Evolutionary conservation across 2,113 vertebrate genomes (phyloP), one percentile per base, ranked within the genome.

Genomic region (Seriola quinqueradiata): DNA sequence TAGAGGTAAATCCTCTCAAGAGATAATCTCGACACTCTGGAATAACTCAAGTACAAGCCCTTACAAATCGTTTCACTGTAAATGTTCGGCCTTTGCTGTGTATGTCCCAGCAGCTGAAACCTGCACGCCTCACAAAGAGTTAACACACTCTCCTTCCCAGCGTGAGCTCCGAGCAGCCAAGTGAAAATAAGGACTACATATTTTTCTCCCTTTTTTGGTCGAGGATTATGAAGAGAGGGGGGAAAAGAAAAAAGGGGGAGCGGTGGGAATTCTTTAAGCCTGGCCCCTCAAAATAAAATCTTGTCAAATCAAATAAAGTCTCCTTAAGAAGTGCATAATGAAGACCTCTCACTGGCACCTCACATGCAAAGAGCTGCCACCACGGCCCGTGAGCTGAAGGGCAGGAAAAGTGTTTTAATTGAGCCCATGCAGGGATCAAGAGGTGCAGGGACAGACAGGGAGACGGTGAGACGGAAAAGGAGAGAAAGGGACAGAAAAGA

Each of bases 231-330:
- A 79, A 64, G 17, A 75, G 48, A 48, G 28, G 52, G 42, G 44
- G 44, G 0, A 75, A 42, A 21, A 58, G 52, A 44, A 50, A 32
- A 52, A 57, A 66, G 7, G 60, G 65, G 32, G 34, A 34, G 48
- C 10, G 61, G 77, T 86, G 82, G 85, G 76, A 84, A 79, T 69
- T 81, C 83, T 91, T 88, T 91, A 87, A 93, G 90, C 84, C 79
- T 67, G 70, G 82, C 82, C 86, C 90, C 78, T 85, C 79, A 82
- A 94, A 93, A 90, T 84, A 88, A 91, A 93, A 94, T 89, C 87
- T 84, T 93, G 92, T 95, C 92, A 92, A 90, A 93, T 94, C 92
- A 93, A 94, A 92, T 93, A 67, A 89, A 90, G 90, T 90, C 81
- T 71, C 68, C 87, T 82, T 84, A 90, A 85, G 82, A 77, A 85